Base-by-base conservation (phyloP, 2,888 invertebrate genomes). In the Yponomeuta cagnagella region DNA sequence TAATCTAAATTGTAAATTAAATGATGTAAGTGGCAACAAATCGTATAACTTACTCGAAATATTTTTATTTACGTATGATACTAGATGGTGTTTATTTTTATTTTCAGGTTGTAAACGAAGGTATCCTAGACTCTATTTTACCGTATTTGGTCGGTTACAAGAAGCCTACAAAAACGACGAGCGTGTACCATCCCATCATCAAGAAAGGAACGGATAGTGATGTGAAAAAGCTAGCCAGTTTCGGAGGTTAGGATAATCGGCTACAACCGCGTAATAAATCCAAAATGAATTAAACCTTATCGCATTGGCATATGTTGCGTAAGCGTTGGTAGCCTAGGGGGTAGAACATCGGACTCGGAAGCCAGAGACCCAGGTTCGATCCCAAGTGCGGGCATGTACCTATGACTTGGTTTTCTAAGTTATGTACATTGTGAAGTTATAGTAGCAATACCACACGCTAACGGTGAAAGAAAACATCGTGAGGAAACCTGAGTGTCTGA, bases 111-210 rank as follows among this genome's bases (percentile, higher is more conserved):
- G 93, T 97, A 73, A 95, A 95, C 69, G 97, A 97, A 88, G 97
- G 97, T 12, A 93, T 97, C 73, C 85, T 97, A 69, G 97, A 97
- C 86, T 96, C 97, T 0, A 95, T 97, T 72, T 84, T 97, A 69
- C 96, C 97, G 0, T 96, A 96, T 79, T 93, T 97, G 75, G 92
- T 95, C 15, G 92, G 92, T 6, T 90, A 92, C 73, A 90, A 87
- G 73, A 93, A 92, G 73, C 93, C 94, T 0, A 74, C 83, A 33
- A 94, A 93, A 80, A 88, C 94, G 70, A 82, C 93, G 73, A 80
- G 92, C 74, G 83, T 83, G 48, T 94, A 94, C 70, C 89, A 92
- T 67, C 93, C 94, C 23, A 86, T 93, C 30, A 93, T 94, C 43
- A 94, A 93, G 76, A 94, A 94, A 77, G 75, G 84, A 0, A 73